Percentiles rank a stretch among this genome's conserved stretches.
phyloP scores from a whole-genome alignment of 2,888 invertebrate genomes.

The Ornithoptera alexandrae region DNA sequence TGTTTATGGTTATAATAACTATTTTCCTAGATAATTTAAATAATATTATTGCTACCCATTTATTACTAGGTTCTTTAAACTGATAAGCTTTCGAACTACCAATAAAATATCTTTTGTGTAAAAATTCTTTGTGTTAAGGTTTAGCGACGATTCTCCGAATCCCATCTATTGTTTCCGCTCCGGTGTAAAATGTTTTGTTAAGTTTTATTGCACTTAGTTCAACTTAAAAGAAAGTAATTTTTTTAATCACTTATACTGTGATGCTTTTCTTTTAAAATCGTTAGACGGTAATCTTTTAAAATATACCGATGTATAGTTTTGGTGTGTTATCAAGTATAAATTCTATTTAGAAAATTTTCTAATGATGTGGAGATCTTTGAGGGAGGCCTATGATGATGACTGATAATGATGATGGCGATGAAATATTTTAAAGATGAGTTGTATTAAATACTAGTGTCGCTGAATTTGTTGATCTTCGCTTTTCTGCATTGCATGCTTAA shows the following conservation, averaged over 20 bases:
- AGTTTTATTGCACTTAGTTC: constrained; percentile 14
- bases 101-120: constrained; percentile 32
- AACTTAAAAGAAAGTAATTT: constrained; percentile 5
- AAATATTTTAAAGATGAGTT: too few relatives aligned
- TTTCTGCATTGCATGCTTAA: too few relatives aligned
- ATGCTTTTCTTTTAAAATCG: not conserved
- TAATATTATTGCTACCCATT: constrained; percentile 31
- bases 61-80: constrained; percentile 38
- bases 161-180: constrained; percentile 20
- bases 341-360: too few relatives aligned
- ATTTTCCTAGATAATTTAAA: constrained; percentile 1
- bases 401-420: too few relatives aligned
- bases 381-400: too few relatives aligned
- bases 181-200: constrained; percentile 9
- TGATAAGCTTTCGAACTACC: constrained; percentile 31
- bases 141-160: constrained; percentile 7
- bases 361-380: too few relatives aligned
- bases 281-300: too few relatives aligned
- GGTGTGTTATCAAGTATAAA: too few relatives aligned
- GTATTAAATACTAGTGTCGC: too few relatives aligned
- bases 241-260: not conserved
- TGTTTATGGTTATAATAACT: not conserved
- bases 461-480: too few relatives aligned
- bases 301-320: too few relatives aligned
- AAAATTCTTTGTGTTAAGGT: constrained; percentile 27